Conservation (phyloP, 2,797 vertebrate genomes). For the Gymnoscopelus microlampas region DNA sequence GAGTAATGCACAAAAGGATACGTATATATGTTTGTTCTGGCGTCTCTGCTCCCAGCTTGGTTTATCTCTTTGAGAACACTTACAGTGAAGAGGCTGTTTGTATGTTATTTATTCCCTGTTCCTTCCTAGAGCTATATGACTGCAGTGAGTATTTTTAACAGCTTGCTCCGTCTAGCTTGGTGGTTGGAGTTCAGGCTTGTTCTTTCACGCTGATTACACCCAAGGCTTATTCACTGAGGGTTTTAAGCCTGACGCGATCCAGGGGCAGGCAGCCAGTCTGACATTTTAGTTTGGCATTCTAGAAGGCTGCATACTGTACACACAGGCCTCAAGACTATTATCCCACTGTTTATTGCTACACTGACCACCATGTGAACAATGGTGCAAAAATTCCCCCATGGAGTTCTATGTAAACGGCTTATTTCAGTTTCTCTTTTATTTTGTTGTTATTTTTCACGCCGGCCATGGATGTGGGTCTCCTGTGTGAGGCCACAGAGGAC, state of each 20-base stretch:
- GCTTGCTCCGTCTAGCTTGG: constrained; percentile 49
- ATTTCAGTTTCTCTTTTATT: constrained; percentile 28
- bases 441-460: constrained; percentile 24
- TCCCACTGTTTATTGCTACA: constrained; percentile 66
- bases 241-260: constrained; percentile 54
- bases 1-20: constrained; percentile 29
- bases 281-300: constrained; percentile 69
- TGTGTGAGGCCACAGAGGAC: constrained; percentile 36
- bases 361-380: constrained; percentile 71
- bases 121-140: constrained; percentile 25
- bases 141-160: constrained; percentile 65
- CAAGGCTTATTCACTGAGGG: constrained; percentile 61
- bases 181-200: constrained; percentile 62
- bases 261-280: constrained; percentile 59
- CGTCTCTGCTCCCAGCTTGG: constrained; percentile 25
- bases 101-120: constrained; percentile 8
- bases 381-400: constrained; percentile 28
- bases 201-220: constrained; percentile 75
- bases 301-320: constrained; percentile 49
- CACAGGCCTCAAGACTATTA: constrained; percentile 64
- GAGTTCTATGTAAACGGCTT: constrained; percentile 53
- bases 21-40: constrained; percentile 42
- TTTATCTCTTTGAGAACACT: constrained; percentile 36
- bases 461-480: constrained; percentile 37
- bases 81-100: constrained; percentile 8